phyloP scores from a whole-genome alignment of 2,888 invertebrate species.

The Crioceris asparagi region DNA sequence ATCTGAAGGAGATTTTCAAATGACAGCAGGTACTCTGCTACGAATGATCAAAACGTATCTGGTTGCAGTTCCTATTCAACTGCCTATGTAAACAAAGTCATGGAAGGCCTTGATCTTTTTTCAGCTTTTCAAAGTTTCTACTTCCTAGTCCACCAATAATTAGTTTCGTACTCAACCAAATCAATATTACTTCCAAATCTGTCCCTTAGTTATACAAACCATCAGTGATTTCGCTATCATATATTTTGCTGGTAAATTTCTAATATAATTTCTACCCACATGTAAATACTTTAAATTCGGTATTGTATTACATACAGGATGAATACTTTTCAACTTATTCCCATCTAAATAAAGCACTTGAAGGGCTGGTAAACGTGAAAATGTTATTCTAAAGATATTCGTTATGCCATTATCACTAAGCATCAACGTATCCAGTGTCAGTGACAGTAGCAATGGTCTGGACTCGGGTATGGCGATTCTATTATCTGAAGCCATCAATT shows the following conservation, averaged over 20 bases:
- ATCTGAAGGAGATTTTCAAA: too few species aligned
- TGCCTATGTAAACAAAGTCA: too few species aligned
- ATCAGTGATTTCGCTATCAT: conserved; percentile 16
- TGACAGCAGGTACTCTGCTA: too few species aligned
- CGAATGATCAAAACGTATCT: too few species aligned
- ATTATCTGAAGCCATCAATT: conserved; percentile 24
- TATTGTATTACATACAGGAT: conserved; percentile 23
- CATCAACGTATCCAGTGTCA: conserved; percentile 26
- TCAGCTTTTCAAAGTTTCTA: too few species aligned
- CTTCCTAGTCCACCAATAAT: too few species aligned
- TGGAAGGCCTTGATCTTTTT: too few species aligned
- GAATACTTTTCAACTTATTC: conserved; percentile 24
- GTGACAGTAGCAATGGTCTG: conserved; percentile 24
- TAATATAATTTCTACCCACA: conserved; percentile 27
- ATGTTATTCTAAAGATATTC: conserved; percentile 23
- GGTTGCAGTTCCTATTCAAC: too few species aligned
- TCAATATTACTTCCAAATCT: too few species aligned
- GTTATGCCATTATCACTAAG: conserved; percentile 29
- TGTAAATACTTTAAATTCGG: conserved; percentile 28
- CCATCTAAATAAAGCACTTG: conserved; percentile 31
- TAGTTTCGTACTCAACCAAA: too few species aligned
- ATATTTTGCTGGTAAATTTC: conserved; percentile 16
- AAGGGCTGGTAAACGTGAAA: conserved; percentile 24
- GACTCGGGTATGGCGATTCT: conserved; percentile 23
- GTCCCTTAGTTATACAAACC: conserved; percentile 18